These are phyloP conservation scores for Heptranchias perlo DNA, from an alignment of 2,113 vertebrate species.

Conservation along the genomic window DNA sequence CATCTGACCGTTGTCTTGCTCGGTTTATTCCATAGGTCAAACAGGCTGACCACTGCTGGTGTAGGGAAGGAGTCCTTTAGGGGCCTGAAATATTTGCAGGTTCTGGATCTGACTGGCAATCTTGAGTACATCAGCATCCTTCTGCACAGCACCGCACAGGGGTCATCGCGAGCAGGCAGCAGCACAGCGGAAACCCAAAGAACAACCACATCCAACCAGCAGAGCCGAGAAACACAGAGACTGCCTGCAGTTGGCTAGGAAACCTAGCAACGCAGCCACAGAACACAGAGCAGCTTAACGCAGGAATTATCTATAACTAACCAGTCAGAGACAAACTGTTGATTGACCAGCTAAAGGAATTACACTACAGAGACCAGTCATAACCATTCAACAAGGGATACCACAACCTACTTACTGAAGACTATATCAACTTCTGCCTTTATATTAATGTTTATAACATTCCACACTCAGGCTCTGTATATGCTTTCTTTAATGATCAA, in stretches of 20 bases:
- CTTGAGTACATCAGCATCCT: conserved; percentile 45
- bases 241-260: not conserved
- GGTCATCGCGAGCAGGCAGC: not conserved
- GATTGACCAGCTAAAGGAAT: not conserved
- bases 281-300: not conserved
- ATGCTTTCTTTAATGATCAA: not conserved
- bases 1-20: not conserved
- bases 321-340: not conserved
- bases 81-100: conserved; percentile 44
- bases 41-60: conserved; percentile 48
- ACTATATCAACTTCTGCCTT: not conserved
- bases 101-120: conserved; percentile 50
- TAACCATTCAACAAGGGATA: not conserved
- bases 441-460: not conserved
- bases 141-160: not conserved
- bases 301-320: not conserved
- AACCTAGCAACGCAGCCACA: not conserved
- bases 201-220: not conserved
- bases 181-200: not conserved
- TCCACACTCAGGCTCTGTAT: too few relatives aligned
- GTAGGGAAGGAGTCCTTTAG: conserved; percentile 44
- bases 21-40: conserved; percentile 42
- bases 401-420: not conserved
- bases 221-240: not conserved
- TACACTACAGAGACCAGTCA: not conserved